A percentile compares a stretch with the other conserved stretches of the same genome.
Conservation (phyloP, 2,888 invertebrate species). For the Limnephilus lunatus region DNA sequence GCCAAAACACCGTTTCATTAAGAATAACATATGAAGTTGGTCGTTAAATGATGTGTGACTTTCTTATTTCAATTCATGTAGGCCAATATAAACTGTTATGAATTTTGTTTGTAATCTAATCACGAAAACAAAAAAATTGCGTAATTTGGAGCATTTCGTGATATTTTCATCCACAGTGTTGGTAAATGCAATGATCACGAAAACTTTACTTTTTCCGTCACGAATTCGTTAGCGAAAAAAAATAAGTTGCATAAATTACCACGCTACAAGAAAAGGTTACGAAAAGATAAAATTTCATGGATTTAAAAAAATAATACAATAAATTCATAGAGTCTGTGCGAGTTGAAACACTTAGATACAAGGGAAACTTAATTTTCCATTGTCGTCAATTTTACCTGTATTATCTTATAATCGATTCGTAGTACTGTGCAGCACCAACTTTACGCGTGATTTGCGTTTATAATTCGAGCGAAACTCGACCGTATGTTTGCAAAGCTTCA, state of each 20-base stretch:
- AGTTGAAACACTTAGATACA: neutral
- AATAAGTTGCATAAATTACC: neutral
- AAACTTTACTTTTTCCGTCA: neutral
- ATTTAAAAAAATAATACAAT: neutral
- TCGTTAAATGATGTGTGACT: neutral
- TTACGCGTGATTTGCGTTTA: constrained; percentile 6
- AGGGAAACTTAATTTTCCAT: neutral
- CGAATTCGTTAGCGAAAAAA: neutral
- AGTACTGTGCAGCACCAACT: neutral
- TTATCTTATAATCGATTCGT: neutral
- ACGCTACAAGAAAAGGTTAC: neutral
- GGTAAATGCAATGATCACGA: neutral
- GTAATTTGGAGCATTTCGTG: neutral
- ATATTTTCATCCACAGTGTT: neutral
- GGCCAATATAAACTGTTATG: neutral
- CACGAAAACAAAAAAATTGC: neutral
- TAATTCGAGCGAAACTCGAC: constrained; percentile 10
- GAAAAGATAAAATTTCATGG: neutral
- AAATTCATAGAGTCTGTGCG: neutral
- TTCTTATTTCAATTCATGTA: neutral
- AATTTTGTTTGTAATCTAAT: neutral
- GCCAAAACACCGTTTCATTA: neutral
- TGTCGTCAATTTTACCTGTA: neutral
- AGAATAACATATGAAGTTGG: neutral
- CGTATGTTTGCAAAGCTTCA: neutral